Evolutionary conservation across 2,797 vertebrate species (phyloP).

Genomic region (Cheirogaleus major): DNA sequence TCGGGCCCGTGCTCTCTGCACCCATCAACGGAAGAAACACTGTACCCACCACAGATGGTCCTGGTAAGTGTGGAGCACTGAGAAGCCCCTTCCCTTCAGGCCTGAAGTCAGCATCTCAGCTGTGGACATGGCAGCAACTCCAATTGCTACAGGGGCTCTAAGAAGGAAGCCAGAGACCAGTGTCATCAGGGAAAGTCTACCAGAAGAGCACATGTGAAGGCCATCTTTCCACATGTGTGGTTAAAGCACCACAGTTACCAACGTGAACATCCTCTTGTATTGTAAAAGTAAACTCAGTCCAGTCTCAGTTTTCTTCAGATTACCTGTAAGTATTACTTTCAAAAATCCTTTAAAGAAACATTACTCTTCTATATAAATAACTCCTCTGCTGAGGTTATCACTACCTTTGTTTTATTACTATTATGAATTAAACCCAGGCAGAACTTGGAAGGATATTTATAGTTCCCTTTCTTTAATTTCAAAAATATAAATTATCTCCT

Average conservation of each 20-base stretch:
- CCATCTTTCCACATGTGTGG: neutral
- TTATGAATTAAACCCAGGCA: neutral
- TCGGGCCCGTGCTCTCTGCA: neutral
- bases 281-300: neutral
- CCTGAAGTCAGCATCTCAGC: slow-evolving; percentile 91
- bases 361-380: neutral
- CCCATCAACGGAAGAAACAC: neutral
- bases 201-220: rapidly evolving
- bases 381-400: neutral
- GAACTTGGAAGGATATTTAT: neutral
- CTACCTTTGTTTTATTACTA: neutral
- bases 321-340: neutral
- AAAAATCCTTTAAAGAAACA: neutral
- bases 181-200: neutral
- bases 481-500: slow-evolving; percentile 10
- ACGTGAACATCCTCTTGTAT: neutral
- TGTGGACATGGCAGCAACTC: slow-evolving; percentile 90
- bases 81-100: slow-evolving; percentile 97
- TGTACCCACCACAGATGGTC: slow-evolving; percentile 94
- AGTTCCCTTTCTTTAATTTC: slow-evolving; percentile 8
- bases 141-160: slow-evolving; percentile 95
- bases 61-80: slow-evolving; percentile 93
- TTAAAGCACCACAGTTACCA: neutral
- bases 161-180: slow-evolving; percentile 10
- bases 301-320: neutral